phyloP scores from a whole-genome alignment of 2,888 invertebrate genomes.

The Lypha dubia region DNA sequence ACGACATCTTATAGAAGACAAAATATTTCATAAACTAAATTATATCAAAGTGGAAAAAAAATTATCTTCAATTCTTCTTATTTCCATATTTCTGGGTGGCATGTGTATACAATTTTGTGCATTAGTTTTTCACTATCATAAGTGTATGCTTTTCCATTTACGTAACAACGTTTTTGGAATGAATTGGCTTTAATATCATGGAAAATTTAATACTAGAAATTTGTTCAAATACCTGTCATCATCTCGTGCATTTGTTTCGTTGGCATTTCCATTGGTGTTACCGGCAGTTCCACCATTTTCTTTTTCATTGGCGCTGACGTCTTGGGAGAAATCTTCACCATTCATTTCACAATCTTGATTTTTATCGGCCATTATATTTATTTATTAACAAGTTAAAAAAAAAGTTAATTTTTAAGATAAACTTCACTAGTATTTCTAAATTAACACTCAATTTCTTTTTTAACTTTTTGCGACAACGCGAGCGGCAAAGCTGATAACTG shows the following conservation, averaged over 20 bases:
- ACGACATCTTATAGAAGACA: background rate
- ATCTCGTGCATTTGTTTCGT: constrained; percentile 85
- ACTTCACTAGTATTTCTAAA: constrained; percentile 69
- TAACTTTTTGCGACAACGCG: constrained; percentile 65
- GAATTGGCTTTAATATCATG: constrained; percentile 22
- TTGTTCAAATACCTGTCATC: constrained; percentile 88
- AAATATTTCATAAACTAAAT: constrained; percentile 10
- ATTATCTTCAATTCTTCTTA: constrained; percentile 39
- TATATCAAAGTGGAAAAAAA: constrained; percentile 14
- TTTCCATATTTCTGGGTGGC: constrained; percentile 57
- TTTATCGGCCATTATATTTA: constrained; percentile 84
- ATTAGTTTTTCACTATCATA: constrained; percentile 26
- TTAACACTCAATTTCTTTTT: constrained; percentile 66
- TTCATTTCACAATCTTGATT: constrained; percentile 88
- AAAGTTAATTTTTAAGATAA: constrained; percentile 43
- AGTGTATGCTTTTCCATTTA: constrained; percentile 39
- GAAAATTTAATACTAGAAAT: constrained; percentile 38
- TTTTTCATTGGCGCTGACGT: constrained; percentile 85
- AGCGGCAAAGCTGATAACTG: constrained; percentile 80
- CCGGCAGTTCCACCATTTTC: constrained; percentile 87
- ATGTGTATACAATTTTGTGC: constrained; percentile 49
- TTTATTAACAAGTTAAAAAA: constrained; percentile 18
- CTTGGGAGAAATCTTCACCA: constrained; percentile 92
- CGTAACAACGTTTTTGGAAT: constrained; percentile 60
- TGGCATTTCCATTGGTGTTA: constrained; percentile 79